A percentile compares a stretch with the other conserved stretches of the same genome.
phyloP scores from a whole-genome alignment of 2,113 vertebrate species.

The Poecilia latipinna region DNA sequence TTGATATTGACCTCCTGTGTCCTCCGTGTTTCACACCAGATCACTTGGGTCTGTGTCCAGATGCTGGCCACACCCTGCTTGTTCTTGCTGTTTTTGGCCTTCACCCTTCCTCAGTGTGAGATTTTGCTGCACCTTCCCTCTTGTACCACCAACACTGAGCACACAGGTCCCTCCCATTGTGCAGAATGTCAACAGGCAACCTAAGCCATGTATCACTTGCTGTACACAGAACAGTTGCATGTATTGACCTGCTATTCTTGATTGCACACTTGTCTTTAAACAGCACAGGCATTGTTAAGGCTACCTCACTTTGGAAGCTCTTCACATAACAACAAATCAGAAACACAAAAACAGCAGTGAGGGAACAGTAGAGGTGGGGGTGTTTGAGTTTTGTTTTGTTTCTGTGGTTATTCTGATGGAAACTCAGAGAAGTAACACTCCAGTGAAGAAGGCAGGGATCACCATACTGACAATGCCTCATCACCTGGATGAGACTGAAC shows the following conservation, averaged over 20 bases:
- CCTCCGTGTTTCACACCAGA: no score
- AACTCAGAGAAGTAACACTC: conserved; percentile 12
- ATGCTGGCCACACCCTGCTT: no score
- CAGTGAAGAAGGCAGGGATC: conserved; percentile 43
- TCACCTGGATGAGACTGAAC: conserved; percentile 39
- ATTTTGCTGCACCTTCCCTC: conserved; percentile 1
- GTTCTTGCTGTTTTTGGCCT: no score
- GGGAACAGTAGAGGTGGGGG: conserved; percentile 7
- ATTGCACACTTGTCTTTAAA: not conserved
- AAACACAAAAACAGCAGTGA: not conserved
- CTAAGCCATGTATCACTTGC: not conserved
- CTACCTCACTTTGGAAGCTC: conserved; percentile 26
- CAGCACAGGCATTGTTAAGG: not conserved
- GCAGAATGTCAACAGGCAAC: not conserved
- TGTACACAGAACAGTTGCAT: not conserved
- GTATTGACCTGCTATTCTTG: conserved; percentile 28
- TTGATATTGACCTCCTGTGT: no score
- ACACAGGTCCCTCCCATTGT: not conserved
- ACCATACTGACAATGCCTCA: conserved; percentile 40
- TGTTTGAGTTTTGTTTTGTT: not conserved
- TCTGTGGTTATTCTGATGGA: conserved; percentile 4
- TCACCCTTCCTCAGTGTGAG: no score
- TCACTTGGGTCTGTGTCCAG: no score
- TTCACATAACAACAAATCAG: conserved; percentile 7
- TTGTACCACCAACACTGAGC: not conserved